phyloP scores from a whole-genome alignment of 2,113 vertebrate species.

The Orthonyx spaldingii region DNA sequence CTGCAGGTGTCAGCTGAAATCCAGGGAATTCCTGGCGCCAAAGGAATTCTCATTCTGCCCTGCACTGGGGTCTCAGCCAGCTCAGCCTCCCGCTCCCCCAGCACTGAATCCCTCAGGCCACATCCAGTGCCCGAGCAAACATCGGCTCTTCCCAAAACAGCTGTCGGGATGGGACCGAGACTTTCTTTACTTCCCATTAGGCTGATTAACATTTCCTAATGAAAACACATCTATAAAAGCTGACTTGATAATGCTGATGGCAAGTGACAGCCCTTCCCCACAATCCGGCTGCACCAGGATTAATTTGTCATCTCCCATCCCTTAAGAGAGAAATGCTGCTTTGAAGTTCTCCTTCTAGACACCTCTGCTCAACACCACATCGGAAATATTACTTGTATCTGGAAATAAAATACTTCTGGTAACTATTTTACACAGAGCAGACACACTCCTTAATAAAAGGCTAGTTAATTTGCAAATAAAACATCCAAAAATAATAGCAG shows the following conservation, averaged over 20 bases:
- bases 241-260: background rate
- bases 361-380: background rate
- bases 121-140: accelerated
- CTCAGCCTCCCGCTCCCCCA: no score
- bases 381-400: background rate
- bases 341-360: background rate
- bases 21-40: background rate
- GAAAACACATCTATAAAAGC: background rate
- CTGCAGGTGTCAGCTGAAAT: background rate
- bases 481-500: accelerated
- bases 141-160: accelerated
- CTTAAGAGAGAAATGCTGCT: background rate
- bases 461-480: background rate
- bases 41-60: background rate
- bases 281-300: background rate
- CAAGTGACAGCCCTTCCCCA: background rate
- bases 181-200: background rate
- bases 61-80: accelerated
- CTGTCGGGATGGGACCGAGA: background rate
- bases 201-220: background rate
- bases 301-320: background rate
- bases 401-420: background rate
- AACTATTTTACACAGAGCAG: background rate
- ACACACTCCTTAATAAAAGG: background rate
- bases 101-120: accelerated